Base-by-base conservation (phyloP, 2,888 invertebrate species). In the Netelia fuscicornis region DNA sequence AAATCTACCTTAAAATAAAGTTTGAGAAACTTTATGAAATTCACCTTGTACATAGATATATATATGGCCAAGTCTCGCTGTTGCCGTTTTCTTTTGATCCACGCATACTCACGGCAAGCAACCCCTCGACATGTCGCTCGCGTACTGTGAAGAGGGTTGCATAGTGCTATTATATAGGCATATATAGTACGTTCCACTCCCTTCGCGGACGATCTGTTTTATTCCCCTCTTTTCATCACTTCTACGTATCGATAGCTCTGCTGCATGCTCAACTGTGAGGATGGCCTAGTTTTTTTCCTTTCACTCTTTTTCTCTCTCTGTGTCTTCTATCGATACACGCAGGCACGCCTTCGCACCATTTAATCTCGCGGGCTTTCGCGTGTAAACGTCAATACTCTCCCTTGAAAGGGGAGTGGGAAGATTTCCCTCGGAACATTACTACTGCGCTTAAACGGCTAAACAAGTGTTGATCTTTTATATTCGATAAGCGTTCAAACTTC, bases 61-160 rank as follows among this genome's bases (percentile, higher is more conserved):
- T 13, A 48, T 10, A 48, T 48, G 20, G 17, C 20, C 20, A 20
- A n/a, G 23, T 42, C n/a, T 70, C 37, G 30, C 37, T 25, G 13
- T 62, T 52, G 64, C 48, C 37, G 13, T 76, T 76, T 83, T 78
- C 67, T 68, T 74, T 74, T 54, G 67, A 78, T 74, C 83, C 74
- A 62, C 54, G 48, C 23, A n/a, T 65, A 71, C 56, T 52, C 10
- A 42, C 37, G 64, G 65, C 64, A 20, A 72, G 72, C 83, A 62
- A 68, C 78, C 83, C 81, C 81, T 83, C 83, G 78, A 74, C 74
- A 54, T 68, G 58, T 65, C 64, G 75, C 37, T 72, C 58, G 71
- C 64, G 30, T 23, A 75, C 64, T 71, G n/a, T 70, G 48, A 71
- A 71, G 48, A 76, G 77, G 77, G 77, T 60, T 65, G 20, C 60